These are phyloP conservation scores for Eupeodes latifasciatus DNA, from an alignment of 2,888 invertebrate genomes.

Conservation along the genomic window DNA sequence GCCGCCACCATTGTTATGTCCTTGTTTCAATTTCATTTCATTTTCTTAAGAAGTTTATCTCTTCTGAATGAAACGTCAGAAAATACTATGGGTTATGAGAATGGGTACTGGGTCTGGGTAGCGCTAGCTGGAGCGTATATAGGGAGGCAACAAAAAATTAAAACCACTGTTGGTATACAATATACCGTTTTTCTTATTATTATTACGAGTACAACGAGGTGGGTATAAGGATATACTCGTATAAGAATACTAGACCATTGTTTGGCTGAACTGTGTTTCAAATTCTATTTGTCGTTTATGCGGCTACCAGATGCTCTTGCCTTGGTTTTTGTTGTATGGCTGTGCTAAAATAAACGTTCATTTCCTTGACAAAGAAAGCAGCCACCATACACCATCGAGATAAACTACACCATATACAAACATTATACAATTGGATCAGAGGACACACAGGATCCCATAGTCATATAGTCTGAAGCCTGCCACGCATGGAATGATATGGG, in stretches of 20 bases:
- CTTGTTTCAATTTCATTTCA: constrained; percentile 75
- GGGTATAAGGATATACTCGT: background rate
- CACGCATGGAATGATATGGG: constrained; percentile 71
- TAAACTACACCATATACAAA: constrained; percentile 48
- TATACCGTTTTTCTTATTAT: constrained; percentile 58
- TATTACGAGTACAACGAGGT: constrained; percentile 26
- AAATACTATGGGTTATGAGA: background rate
- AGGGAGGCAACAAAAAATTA: constrained; percentile 13
- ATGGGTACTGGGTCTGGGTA: too few relatives aligned
- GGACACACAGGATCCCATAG: constrained; percentile 63
- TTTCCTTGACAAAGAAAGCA: constrained; percentile 54
- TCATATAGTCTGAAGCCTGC: constrained; percentile 72
- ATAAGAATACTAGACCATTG: constrained; percentile 6
- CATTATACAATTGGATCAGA: constrained; percentile 63
- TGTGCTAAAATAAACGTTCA: constrained; percentile 43
- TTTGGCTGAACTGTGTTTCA: constrained; percentile 43
- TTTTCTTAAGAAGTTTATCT: constrained; percentile 74
- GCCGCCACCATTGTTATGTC: constrained; percentile 59
- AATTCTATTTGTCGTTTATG: constrained; percentile 44
- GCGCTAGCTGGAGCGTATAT: too few relatives aligned
- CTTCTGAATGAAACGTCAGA: constrained; percentile 50
- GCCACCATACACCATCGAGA: constrained; percentile 32
- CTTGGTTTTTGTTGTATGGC: constrained; percentile 2
- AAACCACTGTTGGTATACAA: constrained; percentile 10
- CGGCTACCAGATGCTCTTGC: constrained; percentile 22